Evolutionary conservation across 2,888 invertebrate species (phyloP).

Genomic region (Furcula furcula): DNA sequence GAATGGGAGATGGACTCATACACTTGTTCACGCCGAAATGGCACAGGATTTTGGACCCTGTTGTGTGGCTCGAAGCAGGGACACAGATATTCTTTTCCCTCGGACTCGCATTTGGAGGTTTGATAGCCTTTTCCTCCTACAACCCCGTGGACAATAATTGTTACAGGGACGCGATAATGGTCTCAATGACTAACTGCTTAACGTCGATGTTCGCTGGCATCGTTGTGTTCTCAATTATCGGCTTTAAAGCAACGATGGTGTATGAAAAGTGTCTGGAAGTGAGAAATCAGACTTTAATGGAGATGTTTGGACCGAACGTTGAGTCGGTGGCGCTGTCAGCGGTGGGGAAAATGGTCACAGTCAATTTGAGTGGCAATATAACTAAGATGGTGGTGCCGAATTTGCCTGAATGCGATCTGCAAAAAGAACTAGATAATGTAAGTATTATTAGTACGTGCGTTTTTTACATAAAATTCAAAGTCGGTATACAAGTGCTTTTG

Average conservation of each 20-base stretch:
- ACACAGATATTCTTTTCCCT: constrained; percentile 99
- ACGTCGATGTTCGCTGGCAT: constrained; percentile 98
- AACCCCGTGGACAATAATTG: constrained; percentile 98
- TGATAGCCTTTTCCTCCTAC: constrained; percentile 98
- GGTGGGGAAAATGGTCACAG: constrained; percentile 78
- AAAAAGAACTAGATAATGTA: constrained; percentile 94
- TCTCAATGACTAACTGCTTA: constrained; percentile 95
- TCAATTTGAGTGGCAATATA: constrained; percentile 77
- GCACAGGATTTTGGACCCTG: constrained; percentile 94
- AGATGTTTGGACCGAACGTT: constrained; percentile 78
- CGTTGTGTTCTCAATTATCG: constrained; percentile 97
- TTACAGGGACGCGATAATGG: constrained; percentile 95
- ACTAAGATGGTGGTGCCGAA: constrained; percentile 83
- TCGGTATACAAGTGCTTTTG: too few species aligned
- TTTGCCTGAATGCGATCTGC: constrained; percentile 89
- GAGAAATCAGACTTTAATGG: constrained; percentile 82
- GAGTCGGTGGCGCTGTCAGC: constrained; percentile 74
- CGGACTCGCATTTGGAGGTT: constrained; percentile 96
- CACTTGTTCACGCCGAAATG: constrained; percentile 97
- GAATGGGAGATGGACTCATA: constrained; percentile 91
- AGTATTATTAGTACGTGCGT: too few species aligned
- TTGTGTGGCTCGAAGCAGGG: constrained; percentile 98
- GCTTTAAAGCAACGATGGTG: constrained; percentile 94
- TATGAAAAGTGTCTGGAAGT: constrained; percentile 87
- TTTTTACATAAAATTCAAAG: too few species aligned